Evolutionary conservation across 2,888 invertebrate species (phyloP).

Genomic region (Pseudeuparius sepicola): DNA sequence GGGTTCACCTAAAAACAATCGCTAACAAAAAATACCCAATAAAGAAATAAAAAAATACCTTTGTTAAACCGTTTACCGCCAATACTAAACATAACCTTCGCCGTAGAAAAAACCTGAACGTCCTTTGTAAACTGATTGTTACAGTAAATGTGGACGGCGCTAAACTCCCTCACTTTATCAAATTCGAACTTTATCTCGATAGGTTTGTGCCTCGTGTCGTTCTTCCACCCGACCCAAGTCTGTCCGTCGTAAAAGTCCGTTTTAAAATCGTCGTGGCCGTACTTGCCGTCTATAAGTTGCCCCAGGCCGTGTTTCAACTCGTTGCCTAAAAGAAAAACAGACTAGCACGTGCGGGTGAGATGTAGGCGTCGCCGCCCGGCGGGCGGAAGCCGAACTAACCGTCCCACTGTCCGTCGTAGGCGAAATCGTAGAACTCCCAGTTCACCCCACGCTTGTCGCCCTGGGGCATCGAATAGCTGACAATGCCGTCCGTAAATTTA

Average conservation of each 20-base stretch:
- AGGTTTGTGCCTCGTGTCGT: constrained; percentile 57
- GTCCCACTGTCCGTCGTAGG: constrained; percentile 78
- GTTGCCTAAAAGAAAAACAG: no score
- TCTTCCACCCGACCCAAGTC: constrained; percentile 89
- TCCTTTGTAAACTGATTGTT: constrained; percentile 81
- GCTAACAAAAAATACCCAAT: no score
- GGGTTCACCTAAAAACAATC: constrained; percentile 47
- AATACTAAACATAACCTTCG: constrained; percentile 68
- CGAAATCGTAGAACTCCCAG: constrained; percentile 68
- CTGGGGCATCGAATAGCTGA: constrained; percentile 81
- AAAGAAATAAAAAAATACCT: no score
- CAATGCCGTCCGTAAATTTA: constrained; percentile 72
- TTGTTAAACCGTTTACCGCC: constrained; percentile 31
- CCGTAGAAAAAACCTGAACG: constrained; percentile 73
- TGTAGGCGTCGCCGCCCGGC: no score
- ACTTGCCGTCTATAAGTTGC: constrained; percentile 73
- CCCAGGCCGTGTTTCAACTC: constrained; percentile 71
- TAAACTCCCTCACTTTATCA: constrained; percentile 79
- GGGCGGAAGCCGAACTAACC: no score
- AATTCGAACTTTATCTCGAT: constrained; percentile 71
- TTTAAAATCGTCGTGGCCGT: constrained; percentile 67
- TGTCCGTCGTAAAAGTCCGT: constrained; percentile 53
- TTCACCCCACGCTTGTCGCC: constrained; percentile 73
- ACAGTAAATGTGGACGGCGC: constrained; percentile 68
- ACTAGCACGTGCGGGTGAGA: no score